Percentiles rank a stretch among this genome's conserved stretches.
phyloP scores from a whole-genome alignment of 1,140 invertebrate species.

The Drosophila rhopaloa region DNA sequence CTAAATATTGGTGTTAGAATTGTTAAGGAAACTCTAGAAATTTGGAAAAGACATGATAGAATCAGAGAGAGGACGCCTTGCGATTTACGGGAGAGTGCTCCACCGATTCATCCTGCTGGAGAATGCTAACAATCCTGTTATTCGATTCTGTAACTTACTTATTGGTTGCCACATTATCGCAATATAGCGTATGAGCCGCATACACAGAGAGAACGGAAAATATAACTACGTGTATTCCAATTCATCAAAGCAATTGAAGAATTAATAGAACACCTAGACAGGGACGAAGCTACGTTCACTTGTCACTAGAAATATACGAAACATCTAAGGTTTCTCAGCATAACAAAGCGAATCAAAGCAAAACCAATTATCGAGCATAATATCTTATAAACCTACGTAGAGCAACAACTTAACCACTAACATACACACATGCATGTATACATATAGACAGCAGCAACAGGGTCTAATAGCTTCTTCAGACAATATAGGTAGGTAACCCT shows the following conservation, averaged over 20 bases:
- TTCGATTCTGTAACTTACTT: constrained; percentile 39
- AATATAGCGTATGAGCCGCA: constrained; percentile 27
- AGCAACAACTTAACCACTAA: constrained; percentile 54
- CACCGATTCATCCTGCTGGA: constrained; percentile 15
- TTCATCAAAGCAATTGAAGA: constrained; percentile 82
- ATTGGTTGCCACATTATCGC: constrained; percentile 58
- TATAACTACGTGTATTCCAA: constrained; percentile 81
- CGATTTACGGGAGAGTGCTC: constrained; percentile 1
- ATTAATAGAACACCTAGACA: constrained; percentile 58
- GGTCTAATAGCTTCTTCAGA: constrained; percentile 35
- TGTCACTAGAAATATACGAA: constrained; percentile 72
- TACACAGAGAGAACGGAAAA: constrained; percentile 19
- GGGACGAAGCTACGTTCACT: constrained; percentile 35
- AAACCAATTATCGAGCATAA: constrained; percentile 51
- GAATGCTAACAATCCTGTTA: constrained; percentile 29
- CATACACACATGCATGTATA: constrained; percentile 54
- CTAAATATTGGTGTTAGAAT: constrained; percentile 75
- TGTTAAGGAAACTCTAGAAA: constrained; percentile 55
- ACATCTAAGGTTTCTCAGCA: constrained; percentile 79
- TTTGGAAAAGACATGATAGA: constrained; percentile 26
- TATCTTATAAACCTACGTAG: constrained; percentile 61
- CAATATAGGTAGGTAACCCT: constrained; percentile 30
- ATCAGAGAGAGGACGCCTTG: constrained; percentile 13
- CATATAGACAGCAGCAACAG: constrained; percentile 35
- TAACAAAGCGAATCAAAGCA: constrained; percentile 48